phyloP scores from a whole-genome alignment of 2,113 vertebrate species.

The Halcyon malimbica region DNA sequence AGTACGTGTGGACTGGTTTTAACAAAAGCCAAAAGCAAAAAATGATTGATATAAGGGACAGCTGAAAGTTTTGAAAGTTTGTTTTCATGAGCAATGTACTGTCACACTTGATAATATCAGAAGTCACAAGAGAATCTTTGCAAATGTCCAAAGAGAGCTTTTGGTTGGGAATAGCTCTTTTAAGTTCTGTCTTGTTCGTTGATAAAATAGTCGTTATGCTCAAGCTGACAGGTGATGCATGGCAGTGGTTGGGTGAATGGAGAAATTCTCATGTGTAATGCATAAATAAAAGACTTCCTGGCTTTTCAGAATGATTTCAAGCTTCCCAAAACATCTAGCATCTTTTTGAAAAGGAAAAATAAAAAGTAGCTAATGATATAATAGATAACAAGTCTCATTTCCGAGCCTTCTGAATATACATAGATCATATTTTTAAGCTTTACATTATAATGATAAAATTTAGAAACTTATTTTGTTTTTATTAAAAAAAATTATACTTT shows the following conservation, averaged over 20 bases:
- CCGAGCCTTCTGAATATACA: not conserved
- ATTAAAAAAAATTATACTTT: not conserved
- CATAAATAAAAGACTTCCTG: not conserved
- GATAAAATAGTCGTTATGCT: fast-evolving
- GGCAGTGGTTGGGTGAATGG: fast-evolving
- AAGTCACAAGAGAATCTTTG: not conserved
- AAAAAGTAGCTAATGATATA: not conserved
- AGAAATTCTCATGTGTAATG: not conserved
- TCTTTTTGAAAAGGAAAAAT: not conserved
- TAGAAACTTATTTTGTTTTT: not conserved
- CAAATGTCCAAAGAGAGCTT: not conserved
- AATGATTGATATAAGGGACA: not conserved
- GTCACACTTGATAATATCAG: not conserved
- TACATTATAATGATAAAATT: not conserved
- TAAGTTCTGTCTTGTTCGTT: not conserved
- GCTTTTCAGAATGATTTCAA: not conserved
- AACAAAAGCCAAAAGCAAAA: not conserved
- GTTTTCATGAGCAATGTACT: not conserved
- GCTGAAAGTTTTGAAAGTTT: not conserved
- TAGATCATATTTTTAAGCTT: not conserved
- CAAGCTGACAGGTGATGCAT: not conserved
- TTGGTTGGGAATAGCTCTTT: not conserved
- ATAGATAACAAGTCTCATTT: not conserved
- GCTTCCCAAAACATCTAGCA: not conserved
- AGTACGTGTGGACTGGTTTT: not conserved